phyloP scores from a whole-genome alignment of 1,140 invertebrate genomes.

The Asobara japonica region DNA sequence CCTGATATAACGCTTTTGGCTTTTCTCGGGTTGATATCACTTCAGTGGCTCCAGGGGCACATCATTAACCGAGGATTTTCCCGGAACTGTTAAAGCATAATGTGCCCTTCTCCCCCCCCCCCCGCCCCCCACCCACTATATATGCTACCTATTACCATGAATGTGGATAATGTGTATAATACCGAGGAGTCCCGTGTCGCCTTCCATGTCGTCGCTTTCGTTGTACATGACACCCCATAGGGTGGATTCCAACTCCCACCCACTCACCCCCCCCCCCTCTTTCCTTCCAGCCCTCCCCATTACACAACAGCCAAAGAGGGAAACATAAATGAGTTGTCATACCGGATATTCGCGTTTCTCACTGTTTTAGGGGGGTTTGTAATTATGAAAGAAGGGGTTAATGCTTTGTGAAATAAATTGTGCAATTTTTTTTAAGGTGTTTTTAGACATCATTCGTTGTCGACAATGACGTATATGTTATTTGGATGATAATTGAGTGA shows the following conservation, averaged over 20 bases:
- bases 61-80: not conserved
- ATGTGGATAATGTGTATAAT: conserved; percentile 3
- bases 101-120: not conserved
- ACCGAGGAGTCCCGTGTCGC: not conserved
- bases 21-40: not conserved
- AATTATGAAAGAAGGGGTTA: not conserved
- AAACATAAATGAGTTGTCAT: conserved; percentile 14
- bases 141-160: not conserved
- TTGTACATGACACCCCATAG: not conserved
- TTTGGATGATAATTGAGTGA: no score
- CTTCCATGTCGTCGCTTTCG: conserved; percentile 8
- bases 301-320: not conserved
- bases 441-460: no score
- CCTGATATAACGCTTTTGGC: not conserved
- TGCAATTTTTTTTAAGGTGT: no score
- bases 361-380: not conserved
- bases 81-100: not conserved
- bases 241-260: not conserved
- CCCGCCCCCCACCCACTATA: not conserved
- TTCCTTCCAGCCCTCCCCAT: no score
- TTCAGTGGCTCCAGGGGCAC: not conserved
- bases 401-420: no score
- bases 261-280: no score
- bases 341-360: not conserved
- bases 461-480: no score